These are phyloP conservation scores for Autographa gamma DNA, from an alignment of 2,888 invertebrate genomes.

Conservation along the genomic window DNA sequence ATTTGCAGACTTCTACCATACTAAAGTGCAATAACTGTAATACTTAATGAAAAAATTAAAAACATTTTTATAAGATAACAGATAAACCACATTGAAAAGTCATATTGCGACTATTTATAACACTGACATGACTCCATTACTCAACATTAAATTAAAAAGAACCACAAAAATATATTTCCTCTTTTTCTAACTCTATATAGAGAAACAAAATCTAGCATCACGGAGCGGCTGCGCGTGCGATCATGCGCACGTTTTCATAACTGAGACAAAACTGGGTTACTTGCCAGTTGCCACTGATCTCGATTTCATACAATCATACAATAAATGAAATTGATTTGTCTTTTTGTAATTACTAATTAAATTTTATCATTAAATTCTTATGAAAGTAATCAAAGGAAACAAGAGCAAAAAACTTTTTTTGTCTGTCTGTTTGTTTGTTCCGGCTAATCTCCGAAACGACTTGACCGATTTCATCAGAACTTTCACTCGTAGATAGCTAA, in stretches of 20 bases:
- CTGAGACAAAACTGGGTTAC: constrained; percentile 60
- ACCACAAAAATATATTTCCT: not conserved
- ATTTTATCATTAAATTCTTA: too few relatives aligned
- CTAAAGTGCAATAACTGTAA: too few relatives aligned
- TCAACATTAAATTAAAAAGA: not conserved
- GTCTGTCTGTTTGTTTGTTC: too few relatives aligned
- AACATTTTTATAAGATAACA: too few relatives aligned
- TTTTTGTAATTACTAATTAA: too few relatives aligned
- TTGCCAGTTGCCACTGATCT: constrained; percentile 58
- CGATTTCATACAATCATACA: constrained; percentile 51
- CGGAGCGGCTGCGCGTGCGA: constrained; percentile 57
- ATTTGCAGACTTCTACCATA: too few relatives aligned
- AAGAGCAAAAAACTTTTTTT: too few relatives aligned
- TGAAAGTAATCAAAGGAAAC: too few relatives aligned
- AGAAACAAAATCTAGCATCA: constrained; percentile 53
- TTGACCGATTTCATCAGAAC: too few relatives aligned
- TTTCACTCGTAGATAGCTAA: too few relatives aligned
- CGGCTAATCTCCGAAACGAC: too few relatives aligned
- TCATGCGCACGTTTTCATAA: constrained; percentile 61
- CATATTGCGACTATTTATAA: constrained; percentile 28
- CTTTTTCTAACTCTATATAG: constrained; percentile 29
- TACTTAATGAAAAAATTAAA: too few relatives aligned
- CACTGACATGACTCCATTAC: constrained; percentile 19
- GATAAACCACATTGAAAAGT: not conserved
- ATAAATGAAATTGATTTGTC: not conserved